Conservation (phyloP, 1,140 invertebrate genomes). For the Drosophila santomea region DNA sequence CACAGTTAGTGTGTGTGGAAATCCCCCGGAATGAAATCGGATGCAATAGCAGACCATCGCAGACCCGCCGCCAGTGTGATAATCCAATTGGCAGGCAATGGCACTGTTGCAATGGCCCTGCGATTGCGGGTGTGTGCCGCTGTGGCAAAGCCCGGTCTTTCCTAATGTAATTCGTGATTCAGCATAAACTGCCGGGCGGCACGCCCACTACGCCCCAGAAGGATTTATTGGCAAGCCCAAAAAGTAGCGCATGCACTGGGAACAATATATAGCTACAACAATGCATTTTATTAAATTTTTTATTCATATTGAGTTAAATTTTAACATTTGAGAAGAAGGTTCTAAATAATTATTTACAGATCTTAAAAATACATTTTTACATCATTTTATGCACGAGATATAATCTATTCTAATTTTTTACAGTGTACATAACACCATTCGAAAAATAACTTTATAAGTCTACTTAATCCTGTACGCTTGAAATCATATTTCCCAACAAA, state of each 20-base stretch:
- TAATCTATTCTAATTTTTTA: no score
- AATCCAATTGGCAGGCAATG: slow-evolving; percentile 71
- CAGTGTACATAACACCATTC: no score
- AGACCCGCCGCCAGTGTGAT: slow-evolving; percentile 50
- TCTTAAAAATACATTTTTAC: background rate
- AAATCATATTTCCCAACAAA: no score
- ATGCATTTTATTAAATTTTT: no score
- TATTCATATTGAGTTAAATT: no score
- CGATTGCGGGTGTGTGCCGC: slow-evolving; percentile 3
- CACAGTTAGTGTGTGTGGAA: background rate
- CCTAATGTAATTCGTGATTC: slow-evolving; percentile 83
- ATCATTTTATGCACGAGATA: no score
- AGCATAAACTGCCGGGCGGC: slow-evolving; percentile 68
- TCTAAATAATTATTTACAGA: background rate
- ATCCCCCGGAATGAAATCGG: slow-evolving; percentile 10
- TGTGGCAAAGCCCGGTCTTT: slow-evolving; percentile 49
- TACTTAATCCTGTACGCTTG: background rate
- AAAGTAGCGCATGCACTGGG: slow-evolving; percentile 17
- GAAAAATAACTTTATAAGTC: background rate
- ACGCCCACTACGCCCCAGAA: slow-evolving; percentile 20
- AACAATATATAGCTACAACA: background rate
- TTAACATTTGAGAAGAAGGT: no score
- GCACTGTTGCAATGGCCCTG: slow-evolving; percentile 20
- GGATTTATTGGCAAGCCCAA: slow-evolving; percentile 66
- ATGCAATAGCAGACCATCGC: background rate